phyloP scores from a whole-genome alignment of 2,113 vertebrate genomes.

The Tetrao urogallus region DNA sequence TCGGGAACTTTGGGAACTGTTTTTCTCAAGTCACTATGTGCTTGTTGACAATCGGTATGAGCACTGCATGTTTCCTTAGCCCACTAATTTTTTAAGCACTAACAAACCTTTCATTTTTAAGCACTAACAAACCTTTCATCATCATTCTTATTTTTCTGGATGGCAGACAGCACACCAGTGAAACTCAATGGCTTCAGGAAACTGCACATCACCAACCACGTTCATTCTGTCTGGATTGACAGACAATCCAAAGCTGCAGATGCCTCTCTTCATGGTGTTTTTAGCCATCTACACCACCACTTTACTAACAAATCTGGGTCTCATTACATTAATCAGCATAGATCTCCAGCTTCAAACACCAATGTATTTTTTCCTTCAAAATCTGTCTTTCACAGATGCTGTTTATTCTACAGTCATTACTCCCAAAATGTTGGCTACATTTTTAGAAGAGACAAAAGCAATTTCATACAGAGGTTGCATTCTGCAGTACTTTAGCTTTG shows the following conservation, averaged over 20 bases:
- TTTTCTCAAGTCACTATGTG: background rate
- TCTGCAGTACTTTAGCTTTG: conserved; percentile 36
- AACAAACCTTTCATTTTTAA: background rate
- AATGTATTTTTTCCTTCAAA: background rate
- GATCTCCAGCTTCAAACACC: background rate
- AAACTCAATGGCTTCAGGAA: no score
- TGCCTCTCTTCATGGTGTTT: background rate
- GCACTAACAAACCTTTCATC: background rate
- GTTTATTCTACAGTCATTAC: background rate
- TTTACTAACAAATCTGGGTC: background rate
- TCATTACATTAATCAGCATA: background rate
- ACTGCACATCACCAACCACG: no score
- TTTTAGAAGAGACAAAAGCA: background rate
- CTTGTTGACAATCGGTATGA: background rate
- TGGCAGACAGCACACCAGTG: no score
- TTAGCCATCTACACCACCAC: background rate
- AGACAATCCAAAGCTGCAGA: no score
- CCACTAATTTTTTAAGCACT: background rate
- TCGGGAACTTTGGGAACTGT: background rate
- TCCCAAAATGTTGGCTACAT: background rate
- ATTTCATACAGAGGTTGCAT: conserved; percentile 18
- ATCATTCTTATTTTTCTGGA: no score
- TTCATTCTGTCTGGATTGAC: no score
- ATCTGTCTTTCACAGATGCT: background rate
- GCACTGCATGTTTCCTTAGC: background rate